phyloP scores from a whole-genome alignment of 2,888 invertebrate species.

The Tineola bisselliella region DNA sequence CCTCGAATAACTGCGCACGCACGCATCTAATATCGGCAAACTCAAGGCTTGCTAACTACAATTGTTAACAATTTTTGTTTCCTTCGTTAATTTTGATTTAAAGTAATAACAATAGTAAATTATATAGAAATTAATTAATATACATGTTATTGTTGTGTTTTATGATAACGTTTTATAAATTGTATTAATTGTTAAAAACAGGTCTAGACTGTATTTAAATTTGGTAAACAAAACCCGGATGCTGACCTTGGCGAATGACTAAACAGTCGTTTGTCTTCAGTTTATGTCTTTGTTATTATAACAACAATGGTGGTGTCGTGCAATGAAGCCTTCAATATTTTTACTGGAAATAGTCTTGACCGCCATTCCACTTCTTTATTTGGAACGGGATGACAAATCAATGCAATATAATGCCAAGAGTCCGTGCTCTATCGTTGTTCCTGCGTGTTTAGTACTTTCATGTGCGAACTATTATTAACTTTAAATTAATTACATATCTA shows the following conservation, averaged over 20 bases:
- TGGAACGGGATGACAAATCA: constrained; percentile 3
- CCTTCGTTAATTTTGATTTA: not conserved
- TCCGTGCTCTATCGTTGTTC: not conserved
- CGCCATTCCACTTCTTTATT: constrained; percentile 5
- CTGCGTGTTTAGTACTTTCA: not conserved
- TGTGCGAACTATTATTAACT: not conserved
- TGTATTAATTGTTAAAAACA: not conserved
- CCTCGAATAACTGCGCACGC: constrained; percentile 35
- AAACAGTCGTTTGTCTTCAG: not conserved
- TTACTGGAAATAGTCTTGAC: not conserved
- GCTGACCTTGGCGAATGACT: constrained; percentile 11
- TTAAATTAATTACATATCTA: not conserved
- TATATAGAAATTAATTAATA: no score
- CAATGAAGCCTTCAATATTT: constrained; percentile 2
- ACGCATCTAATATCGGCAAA: not conserved
- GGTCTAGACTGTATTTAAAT: not conserved
- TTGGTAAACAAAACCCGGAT: constrained; percentile 5
- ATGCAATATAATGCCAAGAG: not conserved
- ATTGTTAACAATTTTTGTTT: not conserved
- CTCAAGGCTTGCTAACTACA: not conserved
- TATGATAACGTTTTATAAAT: not conserved
- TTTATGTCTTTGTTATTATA: not conserved
- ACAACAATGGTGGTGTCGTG: constrained; percentile 3
- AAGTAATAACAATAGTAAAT: no score
- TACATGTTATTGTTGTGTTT: no score